Base-by-base conservation (phyloP, 2,888 invertebrate species). In the Alsophila aescularia region DNA sequence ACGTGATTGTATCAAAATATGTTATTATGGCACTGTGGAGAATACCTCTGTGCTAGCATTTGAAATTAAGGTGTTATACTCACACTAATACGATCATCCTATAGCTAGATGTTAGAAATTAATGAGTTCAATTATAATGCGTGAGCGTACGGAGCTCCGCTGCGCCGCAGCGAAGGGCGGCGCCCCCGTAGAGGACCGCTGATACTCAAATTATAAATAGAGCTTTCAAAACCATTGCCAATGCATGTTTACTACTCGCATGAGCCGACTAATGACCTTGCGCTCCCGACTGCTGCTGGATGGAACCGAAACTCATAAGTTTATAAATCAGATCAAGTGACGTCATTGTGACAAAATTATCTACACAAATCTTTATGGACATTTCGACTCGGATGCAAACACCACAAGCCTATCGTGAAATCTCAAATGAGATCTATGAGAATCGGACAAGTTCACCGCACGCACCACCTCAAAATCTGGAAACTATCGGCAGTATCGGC, bases 271-370 rank as follows among this genome's bases (percentile, higher is more conserved):
- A 73, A 81, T 83, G 87, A 89, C 90, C 90, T 90, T 90, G 90
- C 74, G 64, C 73, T 85, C 75, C 79, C 79, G 80, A 79, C 69
- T 80, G 75, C 69, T 80, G 75, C 81, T 83, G 75, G 80, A 85
- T 85, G 79, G 79, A 81, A 82, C 81, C 74, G 79, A 83, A 83
- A 83, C 76, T 81, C 74, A 72, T 83, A 81, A 85, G 88, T 88
- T 85, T 88, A 83, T 89, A 90, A 87, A 84, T 89, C 87, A 83
- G 81, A 78, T 70, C 73, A 80, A 66, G 72, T 90, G 90, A 90
- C 90, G 90, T 90, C 90, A 90, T 85, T 75, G 78, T 74, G 81
- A 81, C 83, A 76, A 73, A 87, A 84, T 84, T 85, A 81, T 75
- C 73, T 73, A 64, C 61, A 64, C 69, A 71, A 70, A 73, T 70